Conservation (phyloP, 2,888 invertebrate species). For the Volucella inanis region DNA sequence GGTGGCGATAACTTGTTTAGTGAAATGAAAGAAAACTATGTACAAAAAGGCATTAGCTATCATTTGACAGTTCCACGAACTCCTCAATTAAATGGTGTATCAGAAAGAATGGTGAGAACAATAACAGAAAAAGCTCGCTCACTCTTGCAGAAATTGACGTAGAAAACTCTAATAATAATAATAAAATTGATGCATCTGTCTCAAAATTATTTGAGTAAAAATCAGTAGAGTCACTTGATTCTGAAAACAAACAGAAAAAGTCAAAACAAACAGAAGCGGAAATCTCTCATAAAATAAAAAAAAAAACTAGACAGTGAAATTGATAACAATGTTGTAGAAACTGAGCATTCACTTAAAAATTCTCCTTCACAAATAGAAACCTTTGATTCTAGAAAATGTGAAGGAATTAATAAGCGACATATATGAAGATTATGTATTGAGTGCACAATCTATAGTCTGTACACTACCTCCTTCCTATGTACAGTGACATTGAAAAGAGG, state of each 20-base stretch:
- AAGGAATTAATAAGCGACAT: constrained; percentile 25
- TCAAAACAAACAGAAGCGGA: constrained; percentile 26
- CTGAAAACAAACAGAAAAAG: too few species aligned
- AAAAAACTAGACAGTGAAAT: constrained; percentile 12
- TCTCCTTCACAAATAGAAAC: not conserved
- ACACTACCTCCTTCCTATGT: constrained; percentile 60
- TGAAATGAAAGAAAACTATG: too few species aligned
- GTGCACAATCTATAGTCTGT: constrained; percentile 54
- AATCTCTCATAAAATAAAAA: constrained; percentile 30
- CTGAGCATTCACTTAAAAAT: constrained; percentile 8
- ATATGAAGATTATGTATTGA: constrained; percentile 52
- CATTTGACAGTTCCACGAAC: too few species aligned
- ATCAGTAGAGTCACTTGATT: too few species aligned
- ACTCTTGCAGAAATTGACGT: constrained; percentile 16
- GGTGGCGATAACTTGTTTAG: too few species aligned
- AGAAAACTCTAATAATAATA: constrained; percentile 54
- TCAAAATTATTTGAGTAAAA: constrained; percentile 22
- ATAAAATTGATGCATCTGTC: too few species aligned
- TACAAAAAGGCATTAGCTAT: too few species aligned
- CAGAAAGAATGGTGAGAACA: too few species aligned
- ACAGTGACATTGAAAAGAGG: constrained; percentile 58
- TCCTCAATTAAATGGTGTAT: too few species aligned
- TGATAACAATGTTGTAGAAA: constrained; percentile 4
- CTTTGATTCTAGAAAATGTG: constrained; percentile 26
- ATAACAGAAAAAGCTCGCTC: too few species aligned